Evolutionary conservation across 2,113 vertebrate species (phyloP).

Genomic region (Cyphomyrus discorhynchus): DNA sequence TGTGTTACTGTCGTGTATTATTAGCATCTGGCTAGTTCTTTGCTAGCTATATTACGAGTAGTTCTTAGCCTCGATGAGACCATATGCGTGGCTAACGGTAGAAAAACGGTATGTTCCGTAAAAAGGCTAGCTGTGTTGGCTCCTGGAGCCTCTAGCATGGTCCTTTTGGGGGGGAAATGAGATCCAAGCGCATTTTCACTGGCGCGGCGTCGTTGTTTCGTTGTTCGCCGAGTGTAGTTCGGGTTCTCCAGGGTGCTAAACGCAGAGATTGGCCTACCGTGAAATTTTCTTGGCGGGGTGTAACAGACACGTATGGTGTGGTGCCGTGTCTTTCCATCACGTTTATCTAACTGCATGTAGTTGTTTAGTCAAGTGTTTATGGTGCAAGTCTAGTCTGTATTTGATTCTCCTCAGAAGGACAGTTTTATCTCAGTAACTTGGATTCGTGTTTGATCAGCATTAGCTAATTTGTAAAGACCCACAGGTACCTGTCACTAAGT

Average conservation of each 20-base stretch:
- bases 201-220: background rate
- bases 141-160: background rate
- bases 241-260: background rate
- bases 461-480: background rate
- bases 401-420: background rate
- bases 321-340: background rate
- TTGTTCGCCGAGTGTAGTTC: background rate
- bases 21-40: background rate
- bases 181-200: background rate
- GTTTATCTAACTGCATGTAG: background rate
- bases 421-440: background rate
- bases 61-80: background rate
- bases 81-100: background rate
- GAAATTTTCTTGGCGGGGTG: slow-evolving; percentile 10
- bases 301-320: background rate
- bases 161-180: background rate
- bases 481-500: background rate
- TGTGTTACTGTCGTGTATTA: background rate
- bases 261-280: background rate
- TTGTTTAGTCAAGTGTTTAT: background rate
- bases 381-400: background rate
- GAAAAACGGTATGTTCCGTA: background rate
- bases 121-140: background rate
- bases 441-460: background rate
- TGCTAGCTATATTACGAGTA: background rate